Conservation (phyloP, 1,140 invertebrate species). For the Drosophila rhopaloa region DNA sequence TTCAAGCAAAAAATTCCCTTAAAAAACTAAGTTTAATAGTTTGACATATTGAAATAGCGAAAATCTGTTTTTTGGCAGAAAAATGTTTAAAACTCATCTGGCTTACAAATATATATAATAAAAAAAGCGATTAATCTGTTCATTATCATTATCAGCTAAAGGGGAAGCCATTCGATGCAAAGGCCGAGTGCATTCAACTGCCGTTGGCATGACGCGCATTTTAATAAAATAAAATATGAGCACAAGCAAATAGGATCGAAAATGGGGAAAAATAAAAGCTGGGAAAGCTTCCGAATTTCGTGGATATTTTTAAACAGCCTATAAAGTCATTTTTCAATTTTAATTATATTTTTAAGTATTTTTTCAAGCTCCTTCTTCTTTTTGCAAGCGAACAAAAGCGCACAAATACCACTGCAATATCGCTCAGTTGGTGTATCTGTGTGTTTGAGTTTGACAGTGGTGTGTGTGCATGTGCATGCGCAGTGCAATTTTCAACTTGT, state of each 20-base stretch:
- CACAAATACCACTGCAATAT: slow-evolving; percentile 49
- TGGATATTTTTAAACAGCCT: background rate
- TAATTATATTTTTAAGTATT: slow-evolving; percentile 34
- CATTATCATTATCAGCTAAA: slow-evolving; percentile 59
- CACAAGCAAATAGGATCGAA: background rate
- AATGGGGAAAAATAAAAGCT: background rate
- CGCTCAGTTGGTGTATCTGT: slow-evolving; percentile 4
- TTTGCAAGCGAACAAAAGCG: slow-evolving; percentile 67
- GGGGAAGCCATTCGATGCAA: slow-evolving; percentile 19
- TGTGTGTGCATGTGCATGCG: slow-evolving; percentile 72
- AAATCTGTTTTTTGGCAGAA: background rate
- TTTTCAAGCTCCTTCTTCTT: slow-evolving; percentile 27
- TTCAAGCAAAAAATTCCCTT: too few relatives aligned
- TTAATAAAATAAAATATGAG: slow-evolving; percentile 13
- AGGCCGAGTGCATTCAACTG: slow-evolving; percentile 71
- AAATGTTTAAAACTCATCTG: background rate
- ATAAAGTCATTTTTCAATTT: slow-evolving; percentile 25
- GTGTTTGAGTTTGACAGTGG: slow-evolving; percentile 1
- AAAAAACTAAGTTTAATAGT: background rate
- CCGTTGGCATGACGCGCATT: slow-evolving; percentile 54
- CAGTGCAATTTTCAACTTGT: slow-evolving; percentile 58
- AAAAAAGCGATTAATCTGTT: slow-evolving; percentile 19
- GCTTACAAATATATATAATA: background rate
- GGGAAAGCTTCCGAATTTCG: too few relatives aligned
- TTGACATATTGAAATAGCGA: background rate